Conservation (phyloP, 2,888 invertebrate genomes). For the Epinotia demarniana region DNA sequence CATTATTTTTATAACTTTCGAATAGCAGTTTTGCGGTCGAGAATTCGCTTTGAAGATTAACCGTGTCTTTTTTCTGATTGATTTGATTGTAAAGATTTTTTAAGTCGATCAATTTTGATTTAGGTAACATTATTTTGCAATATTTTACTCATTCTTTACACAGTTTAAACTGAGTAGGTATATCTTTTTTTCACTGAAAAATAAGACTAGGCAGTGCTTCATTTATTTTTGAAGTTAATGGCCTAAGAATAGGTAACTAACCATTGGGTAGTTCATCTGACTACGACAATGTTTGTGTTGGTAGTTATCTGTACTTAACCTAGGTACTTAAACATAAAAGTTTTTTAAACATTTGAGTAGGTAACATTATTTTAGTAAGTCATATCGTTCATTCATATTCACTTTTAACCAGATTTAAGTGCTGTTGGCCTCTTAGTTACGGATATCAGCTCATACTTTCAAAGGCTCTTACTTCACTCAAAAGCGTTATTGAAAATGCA, state of each 20-base stretch:
- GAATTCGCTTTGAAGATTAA: conserved; percentile 75
- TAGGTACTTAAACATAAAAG: neutral
- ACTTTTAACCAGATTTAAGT: conserved; percentile 15
- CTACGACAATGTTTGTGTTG: neutral
- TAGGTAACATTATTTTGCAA: neutral
- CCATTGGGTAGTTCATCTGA: neutral
- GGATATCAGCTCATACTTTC: conserved; percentile 12
- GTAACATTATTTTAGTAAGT: conserved; percentile 1
- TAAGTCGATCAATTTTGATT: neutral
- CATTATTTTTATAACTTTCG: conserved; percentile 81
- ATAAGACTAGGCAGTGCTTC: neutral
- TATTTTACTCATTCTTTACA: neutral
- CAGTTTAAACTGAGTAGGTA: neutral
- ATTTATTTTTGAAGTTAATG: neutral
- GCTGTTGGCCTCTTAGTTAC: conserved; percentile 15
- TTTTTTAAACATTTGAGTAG: neutral
- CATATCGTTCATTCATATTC: neutral
- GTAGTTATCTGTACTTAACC: neutral
- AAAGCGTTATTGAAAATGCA: neutral
- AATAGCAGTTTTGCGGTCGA: conserved; percentile 74
- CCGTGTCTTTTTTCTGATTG: conserved; percentile 54
- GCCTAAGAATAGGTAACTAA: neutral
- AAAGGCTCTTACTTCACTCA: neutral
- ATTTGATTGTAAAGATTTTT: conserved; percentile 49
- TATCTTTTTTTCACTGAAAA: no score